phyloP scores from a whole-genome alignment of 2,888 invertebrate species.

The Crocallis elinguaria region DNA sequence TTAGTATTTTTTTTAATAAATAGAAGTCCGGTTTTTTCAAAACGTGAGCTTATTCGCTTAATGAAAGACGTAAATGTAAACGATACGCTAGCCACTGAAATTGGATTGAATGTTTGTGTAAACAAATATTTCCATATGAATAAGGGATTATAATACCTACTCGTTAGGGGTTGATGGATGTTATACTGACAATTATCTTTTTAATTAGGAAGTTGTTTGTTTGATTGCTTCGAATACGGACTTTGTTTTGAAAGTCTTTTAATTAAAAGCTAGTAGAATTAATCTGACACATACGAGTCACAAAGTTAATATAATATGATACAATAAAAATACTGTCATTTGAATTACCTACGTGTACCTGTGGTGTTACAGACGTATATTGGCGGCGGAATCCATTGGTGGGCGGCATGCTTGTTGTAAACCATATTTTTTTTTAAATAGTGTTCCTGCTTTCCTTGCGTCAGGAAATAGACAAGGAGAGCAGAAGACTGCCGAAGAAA shows the following conservation, averaged over 20 bases:
- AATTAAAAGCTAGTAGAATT: background rate
- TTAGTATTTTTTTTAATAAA: constrained; percentile 46
- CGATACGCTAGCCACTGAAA: constrained; percentile 18
- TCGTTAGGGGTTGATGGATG: background rate
- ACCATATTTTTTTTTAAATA: too few relatives aligned
- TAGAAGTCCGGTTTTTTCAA: constrained; percentile 30
- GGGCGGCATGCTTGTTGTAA: too few relatives aligned
- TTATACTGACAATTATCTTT: constrained; percentile 10
- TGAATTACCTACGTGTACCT: too few relatives aligned
- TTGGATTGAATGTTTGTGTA: constrained; percentile 22
- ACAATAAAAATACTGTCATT: too few relatives aligned
- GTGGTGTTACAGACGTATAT: too few relatives aligned
- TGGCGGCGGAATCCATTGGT: too few relatives aligned
- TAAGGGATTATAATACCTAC: constrained; percentile 1
- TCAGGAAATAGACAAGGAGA: too few relatives aligned
- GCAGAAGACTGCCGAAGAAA: too few relatives aligned
- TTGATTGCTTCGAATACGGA: background rate
- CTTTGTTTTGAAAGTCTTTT: background rate
- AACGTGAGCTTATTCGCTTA: constrained; percentile 25
- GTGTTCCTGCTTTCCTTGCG: too few relatives aligned
- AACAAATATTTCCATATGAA: constrained; percentile 20
- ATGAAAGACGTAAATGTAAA: constrained; percentile 27
- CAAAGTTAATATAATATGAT: too few relatives aligned
- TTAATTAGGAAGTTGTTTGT: background rate
- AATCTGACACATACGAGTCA: too few relatives aligned